phyloP scores from a whole-genome alignment of 2,113 vertebrate genomes.

The Nyctibius bracteatus region DNA sequence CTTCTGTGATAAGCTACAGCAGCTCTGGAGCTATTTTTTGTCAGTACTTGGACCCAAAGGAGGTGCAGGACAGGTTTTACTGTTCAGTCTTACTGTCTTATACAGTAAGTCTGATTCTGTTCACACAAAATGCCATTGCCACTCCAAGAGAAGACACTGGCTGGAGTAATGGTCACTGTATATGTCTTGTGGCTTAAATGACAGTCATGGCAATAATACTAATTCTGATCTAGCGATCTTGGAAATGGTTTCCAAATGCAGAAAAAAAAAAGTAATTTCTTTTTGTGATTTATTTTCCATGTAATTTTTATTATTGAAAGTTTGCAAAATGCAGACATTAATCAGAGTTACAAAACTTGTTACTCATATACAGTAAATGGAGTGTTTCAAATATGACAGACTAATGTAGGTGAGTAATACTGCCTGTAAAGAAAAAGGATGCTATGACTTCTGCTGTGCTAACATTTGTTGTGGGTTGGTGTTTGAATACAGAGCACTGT shows the following conservation, averaged over 20 bases:
- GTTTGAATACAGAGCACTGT: neutral
- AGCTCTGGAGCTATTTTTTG: neutral
- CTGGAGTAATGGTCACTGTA: neutral
- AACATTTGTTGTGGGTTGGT: neutral
- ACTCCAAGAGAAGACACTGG: neutral
- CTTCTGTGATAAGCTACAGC: neutral
- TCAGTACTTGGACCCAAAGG: neutral
- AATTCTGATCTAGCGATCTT: neutral
- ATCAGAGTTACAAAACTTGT: neutral
- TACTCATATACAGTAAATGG: neutral
- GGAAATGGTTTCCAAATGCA: neutral
- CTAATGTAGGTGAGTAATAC: neutral
- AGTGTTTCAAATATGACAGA: neutral
- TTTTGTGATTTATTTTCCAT: neutral
- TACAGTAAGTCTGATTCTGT: neutral
- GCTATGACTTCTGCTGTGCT: neutral
- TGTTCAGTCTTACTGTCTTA: neutral
- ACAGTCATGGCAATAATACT: neutral
- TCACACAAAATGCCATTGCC: neutral
- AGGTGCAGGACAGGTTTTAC: neutral
- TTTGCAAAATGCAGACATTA: neutral
- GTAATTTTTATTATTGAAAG: neutral
- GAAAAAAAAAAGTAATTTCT: neutral
- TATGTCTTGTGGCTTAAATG: neutral
- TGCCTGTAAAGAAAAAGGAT: neutral